Conservation (phyloP, 2,888 invertebrate genomes). For the Lordiphosa andalusiaca region DNA sequence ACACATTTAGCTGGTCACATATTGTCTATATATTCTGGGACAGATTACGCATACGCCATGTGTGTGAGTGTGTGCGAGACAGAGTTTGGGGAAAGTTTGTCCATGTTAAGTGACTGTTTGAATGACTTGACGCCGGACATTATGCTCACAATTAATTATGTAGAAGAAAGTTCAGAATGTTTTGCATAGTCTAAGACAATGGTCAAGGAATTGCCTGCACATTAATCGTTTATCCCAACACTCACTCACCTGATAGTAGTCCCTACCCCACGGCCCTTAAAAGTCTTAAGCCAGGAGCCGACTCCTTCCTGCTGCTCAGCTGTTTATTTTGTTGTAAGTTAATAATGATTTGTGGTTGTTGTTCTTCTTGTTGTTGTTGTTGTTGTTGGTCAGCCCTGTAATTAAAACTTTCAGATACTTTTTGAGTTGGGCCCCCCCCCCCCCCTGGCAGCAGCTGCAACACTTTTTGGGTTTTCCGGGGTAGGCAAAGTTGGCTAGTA, state of each 20-base stretch:
- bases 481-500: conserved; percentile 50
- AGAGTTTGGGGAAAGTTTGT: conserved; percentile 34
- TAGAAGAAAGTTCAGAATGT: conserved; percentile 23
- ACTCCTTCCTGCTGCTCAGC: conserved; percentile 38
- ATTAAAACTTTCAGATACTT: conserved; percentile 72
- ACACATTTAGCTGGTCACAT: conserved; percentile 3
- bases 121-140: conserved; percentile 34
- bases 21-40: conserved; percentile 34
- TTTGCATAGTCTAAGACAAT: conserved; percentile 43
- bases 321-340: conserved; percentile 49
- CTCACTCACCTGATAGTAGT: conserved; percentile 27
- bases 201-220: conserved; percentile 33
- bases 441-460: conserved; percentile 46
- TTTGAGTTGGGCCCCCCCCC: conserved; percentile 49
- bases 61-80: conserved; percentile 23
- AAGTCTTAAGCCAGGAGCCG: conserved; percentile 29
- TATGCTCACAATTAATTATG: conserved; percentile 36
- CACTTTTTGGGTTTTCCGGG: conserved; percentile 39
- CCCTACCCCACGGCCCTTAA: conserved; percentile 18
- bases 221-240: conserved; percentile 37
- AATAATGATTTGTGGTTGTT: conserved; percentile 66
- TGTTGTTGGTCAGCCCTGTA: conserved; percentile 60
- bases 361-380: conserved; percentile 17
- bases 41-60: conserved; percentile 51
- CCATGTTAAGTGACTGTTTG: conserved; percentile 42